These are phyloP conservation scores for Lepus oiostolus DNA, from an alignment of 2,797 vertebrate species.

Conservation along the genomic window DNA sequence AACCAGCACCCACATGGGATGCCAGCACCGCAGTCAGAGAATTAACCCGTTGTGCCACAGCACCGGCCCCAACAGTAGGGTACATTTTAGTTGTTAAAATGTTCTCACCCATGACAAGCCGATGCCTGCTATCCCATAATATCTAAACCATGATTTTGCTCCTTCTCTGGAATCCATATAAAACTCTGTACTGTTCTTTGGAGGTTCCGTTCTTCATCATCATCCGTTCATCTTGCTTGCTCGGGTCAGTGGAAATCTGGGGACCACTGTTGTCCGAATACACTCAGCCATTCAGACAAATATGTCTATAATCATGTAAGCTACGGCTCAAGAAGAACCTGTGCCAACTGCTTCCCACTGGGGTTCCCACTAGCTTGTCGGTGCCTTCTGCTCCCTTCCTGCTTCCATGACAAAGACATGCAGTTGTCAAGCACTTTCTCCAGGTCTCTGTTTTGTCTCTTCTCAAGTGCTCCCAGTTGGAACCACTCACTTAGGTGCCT, in stretches of 20 bases:
- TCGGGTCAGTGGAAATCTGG: neutral
- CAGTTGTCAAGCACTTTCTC: conserved; percentile 57
- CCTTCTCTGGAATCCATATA: neutral
- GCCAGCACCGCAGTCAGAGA: too few species aligned
- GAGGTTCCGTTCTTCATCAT: neutral
- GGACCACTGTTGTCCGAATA: neutral
- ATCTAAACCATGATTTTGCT: neutral
- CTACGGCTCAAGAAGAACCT: neutral
- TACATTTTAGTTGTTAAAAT: neutral
- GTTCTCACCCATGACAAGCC: neutral
- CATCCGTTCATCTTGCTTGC: neutral
- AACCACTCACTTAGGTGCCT: neutral
- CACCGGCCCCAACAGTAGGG: neutral
- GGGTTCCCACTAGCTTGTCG: conserved; percentile 74
- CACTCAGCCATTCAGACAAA: conserved; percentile 45
- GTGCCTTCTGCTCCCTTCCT: conserved; percentile 57
- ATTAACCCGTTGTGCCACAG: too few species aligned
- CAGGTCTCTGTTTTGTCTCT: conserved; percentile 14
- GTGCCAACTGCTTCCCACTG: conserved; percentile 64
- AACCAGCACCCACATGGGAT: too few species aligned
- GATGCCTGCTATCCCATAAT: neutral
- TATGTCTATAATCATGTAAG: conserved; percentile 62
- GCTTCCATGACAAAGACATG: conserved; percentile 20
- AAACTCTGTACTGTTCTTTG: neutral
- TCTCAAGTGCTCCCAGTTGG: conserved; percentile 1